These are phyloP conservation scores for Pseudachorutes palmiensis DNA, from an alignment of 1,140 invertebrate species.

Conservation along the genomic window DNA sequence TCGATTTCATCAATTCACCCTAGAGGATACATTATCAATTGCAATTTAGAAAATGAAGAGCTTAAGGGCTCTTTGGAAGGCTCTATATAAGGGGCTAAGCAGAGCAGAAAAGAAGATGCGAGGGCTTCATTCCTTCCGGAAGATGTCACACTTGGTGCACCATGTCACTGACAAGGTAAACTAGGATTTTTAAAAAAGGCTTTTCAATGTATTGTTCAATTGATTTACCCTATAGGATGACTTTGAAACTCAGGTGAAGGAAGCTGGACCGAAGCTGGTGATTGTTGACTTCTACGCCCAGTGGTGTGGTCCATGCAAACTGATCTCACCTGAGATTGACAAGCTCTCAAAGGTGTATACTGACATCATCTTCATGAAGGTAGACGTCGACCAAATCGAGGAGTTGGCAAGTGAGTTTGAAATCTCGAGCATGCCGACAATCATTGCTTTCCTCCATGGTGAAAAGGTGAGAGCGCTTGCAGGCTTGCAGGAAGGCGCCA, in stretches of 20 bases:
- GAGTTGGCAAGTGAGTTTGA: conserved; percentile 70
- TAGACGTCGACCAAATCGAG: conserved; percentile 80
- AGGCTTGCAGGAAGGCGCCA: too few species aligned
- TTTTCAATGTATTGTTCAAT: too few species aligned
- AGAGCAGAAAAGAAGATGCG: too few species aligned
- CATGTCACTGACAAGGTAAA: too few species aligned
- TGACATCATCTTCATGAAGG: conserved; percentile 57
- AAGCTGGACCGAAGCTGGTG: conserved; percentile 74
- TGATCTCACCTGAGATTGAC: conserved; percentile 68
- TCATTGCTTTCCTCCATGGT: conserved; percentile 75
- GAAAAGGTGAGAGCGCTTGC: conserved; percentile 56
- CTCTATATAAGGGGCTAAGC: too few species aligned
- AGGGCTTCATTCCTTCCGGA: too few species aligned
- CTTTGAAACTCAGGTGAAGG: conserved; percentile 59
- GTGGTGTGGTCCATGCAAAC: conserved; percentile 86
- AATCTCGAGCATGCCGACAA: conserved; percentile 85
- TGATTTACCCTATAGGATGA: conserved; percentile 53
- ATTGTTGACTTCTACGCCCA: conserved; percentile 71
- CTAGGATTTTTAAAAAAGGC: too few species aligned
- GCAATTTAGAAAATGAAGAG: too few species aligned
- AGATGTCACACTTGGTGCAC: too few species aligned
- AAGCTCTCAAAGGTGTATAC: conserved; percentile 41
- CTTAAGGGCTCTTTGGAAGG: too few species aligned
- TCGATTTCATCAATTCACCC: too few species aligned
- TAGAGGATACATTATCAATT: too few species aligned